A percentile compares a stretch with the other conserved stretches of the same genome.
Evolutionary conservation across 2,113 vertebrate genomes (phyloP).

Genomic region (Jaculus jaculus): DNA sequence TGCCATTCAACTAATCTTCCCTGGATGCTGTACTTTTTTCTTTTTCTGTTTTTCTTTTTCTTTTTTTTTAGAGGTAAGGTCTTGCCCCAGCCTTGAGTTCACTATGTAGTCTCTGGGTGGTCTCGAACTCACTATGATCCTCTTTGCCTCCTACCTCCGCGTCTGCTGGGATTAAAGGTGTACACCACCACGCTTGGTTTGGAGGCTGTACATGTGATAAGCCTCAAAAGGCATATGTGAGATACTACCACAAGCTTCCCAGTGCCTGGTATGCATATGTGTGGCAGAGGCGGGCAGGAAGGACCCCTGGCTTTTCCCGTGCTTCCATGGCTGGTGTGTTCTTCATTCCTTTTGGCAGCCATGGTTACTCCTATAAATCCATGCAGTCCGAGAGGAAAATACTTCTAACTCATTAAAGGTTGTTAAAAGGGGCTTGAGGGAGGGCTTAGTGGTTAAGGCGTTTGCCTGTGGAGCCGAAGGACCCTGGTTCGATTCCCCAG

Average conservation of each 20-base stretch:
- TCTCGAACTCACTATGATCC: no score
- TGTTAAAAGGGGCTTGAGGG: not conserved
- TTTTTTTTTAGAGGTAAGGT: no score
- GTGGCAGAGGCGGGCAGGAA: not conserved
- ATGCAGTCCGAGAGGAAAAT: not conserved
- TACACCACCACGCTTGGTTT: no score
- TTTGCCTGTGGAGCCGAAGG: no score
- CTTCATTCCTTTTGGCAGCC: not conserved
- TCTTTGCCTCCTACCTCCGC: no score
- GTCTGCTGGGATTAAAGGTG: no score
- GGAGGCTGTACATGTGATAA: not conserved
- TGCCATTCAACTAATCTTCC: not conserved
- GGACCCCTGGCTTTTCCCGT: not conserved
- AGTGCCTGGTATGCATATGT: not conserved
- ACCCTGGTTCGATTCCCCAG: no score
- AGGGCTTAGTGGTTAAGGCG: no score
- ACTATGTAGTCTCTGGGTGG: no score
- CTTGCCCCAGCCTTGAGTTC: no score
- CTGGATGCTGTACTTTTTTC: not conserved
- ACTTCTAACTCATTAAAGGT: not conserved
- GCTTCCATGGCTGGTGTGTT: not conserved
- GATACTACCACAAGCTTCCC: not conserved
- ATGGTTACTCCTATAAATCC: not conserved
- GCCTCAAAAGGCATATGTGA: not conserved
- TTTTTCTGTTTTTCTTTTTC: no score